Conservation (phyloP, 2,113 vertebrate genomes). For the Procapra przewalskii region DNA sequence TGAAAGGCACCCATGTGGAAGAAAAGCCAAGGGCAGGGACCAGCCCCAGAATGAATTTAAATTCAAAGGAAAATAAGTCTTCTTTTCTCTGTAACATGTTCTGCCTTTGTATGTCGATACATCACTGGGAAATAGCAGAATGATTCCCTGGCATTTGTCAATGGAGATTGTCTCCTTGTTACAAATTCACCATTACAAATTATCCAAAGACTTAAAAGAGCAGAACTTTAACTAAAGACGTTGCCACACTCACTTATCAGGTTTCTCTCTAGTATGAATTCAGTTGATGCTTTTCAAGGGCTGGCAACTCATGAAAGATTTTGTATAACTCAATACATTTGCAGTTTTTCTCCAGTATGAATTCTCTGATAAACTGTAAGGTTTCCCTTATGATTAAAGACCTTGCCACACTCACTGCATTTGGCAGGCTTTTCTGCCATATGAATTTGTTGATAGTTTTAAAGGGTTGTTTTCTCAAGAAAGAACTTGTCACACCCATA, state of each 20-base stretch:
- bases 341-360: not conserved
- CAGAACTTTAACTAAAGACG: not conserved
- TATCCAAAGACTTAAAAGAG: not conserved
- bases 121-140: not conserved
- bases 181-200: not conserved
- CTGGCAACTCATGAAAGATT: not conserved
- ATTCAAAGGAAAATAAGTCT: not conserved
- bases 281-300: not conserved
- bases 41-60: not conserved
- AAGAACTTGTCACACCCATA: not conserved
- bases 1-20: not conserved
- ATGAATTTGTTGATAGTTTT: not conserved
- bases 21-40: not conserved
- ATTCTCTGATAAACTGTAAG: not conserved
- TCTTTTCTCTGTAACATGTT: not conserved
- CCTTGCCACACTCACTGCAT: not conserved
- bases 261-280: not conserved
- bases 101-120: not conserved
- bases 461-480: not conserved
- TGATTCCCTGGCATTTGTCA: not conserved
- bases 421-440: not conserved
- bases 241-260: not conserved
- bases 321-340: not conserved
- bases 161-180: not conserved
- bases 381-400: not conserved